phyloP scores from a whole-genome alignment of 2,113 vertebrate species.

The Rana temporaria region DNA sequence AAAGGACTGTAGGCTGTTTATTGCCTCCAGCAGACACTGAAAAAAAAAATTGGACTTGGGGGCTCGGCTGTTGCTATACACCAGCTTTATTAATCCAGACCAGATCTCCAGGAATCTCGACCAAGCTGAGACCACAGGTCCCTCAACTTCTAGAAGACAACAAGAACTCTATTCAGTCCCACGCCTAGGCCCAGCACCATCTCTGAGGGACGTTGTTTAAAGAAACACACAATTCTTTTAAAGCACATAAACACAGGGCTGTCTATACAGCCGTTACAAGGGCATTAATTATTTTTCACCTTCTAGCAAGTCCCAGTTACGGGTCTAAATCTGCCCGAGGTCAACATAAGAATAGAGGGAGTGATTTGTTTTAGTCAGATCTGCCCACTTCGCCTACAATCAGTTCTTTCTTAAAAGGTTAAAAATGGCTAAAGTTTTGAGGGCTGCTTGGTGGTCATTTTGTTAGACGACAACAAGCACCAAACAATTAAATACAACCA shows the following conservation, averaged over 20 bases:
- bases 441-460: too few species aligned
- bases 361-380: too few species aligned
- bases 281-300: neutral
- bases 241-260: neutral
- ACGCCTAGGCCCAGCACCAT: neutral
- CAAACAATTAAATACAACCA: too few species aligned
- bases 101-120: constrained; percentile 34
- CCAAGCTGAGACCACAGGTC: constrained; percentile 33
- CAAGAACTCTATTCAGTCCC: constrained; percentile 14
- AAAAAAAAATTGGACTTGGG: neutral
- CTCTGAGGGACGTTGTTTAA: constrained; percentile 39
- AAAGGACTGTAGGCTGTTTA: constrained; percentile 14
- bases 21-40: constrained; percentile 24
- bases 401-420: too few species aligned
- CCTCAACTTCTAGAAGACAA: constrained; percentile 12
- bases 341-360: too few species aligned
- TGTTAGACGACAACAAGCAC: too few species aligned
- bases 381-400: too few species aligned
- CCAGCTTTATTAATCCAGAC: constrained; percentile 24
- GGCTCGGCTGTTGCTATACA: neutral
- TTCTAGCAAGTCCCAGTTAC: too few species aligned
- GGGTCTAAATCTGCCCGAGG: too few species aligned
- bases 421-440: too few species aligned
- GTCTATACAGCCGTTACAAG: neutral
- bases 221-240: constrained; percentile 41